Conservation (phyloP, 2,113 vertebrate genomes). For the Clarias batrachus region DNA sequence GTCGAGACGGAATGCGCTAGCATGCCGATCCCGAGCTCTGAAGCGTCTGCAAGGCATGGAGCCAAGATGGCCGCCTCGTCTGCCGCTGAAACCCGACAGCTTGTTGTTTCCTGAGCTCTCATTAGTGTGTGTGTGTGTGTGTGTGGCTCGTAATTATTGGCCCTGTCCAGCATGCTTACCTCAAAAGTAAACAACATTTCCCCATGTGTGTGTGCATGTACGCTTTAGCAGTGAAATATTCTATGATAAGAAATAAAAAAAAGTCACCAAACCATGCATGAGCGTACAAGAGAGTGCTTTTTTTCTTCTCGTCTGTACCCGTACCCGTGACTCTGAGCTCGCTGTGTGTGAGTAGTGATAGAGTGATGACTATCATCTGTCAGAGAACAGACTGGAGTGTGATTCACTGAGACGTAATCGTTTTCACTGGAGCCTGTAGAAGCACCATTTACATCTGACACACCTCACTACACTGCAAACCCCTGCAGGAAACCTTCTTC, state of each 20-base stretch:
- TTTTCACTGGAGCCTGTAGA: slow-evolving; percentile 25
- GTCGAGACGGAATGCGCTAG: neutral
- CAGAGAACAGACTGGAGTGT: slow-evolving; percentile 20
- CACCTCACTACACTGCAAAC: slow-evolving; percentile 25
- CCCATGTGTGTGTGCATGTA: neutral
- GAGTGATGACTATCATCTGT: slow-evolving; percentile 39
- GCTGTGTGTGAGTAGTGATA: slow-evolving; percentile 10
- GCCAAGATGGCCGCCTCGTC: slow-evolving; percentile 10
- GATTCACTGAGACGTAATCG: slow-evolving; percentile 27
- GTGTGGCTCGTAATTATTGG: slow-evolving; percentile 13
- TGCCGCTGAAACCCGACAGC: neutral
- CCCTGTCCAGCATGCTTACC: neutral
- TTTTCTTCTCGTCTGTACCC: neutral
- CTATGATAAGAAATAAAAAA: neutral
- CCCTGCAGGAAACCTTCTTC: neutral
- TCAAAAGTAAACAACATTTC: slow-evolving; percentile 14
- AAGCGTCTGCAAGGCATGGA: neutral
- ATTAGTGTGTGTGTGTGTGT: slow-evolving; percentile 20
- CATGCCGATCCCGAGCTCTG: neutral
- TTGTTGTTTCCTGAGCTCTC: slow-evolving; percentile 6
- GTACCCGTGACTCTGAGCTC: neutral
- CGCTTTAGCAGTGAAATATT: neutral
- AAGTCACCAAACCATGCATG: neutral
- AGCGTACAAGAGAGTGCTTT: neutral
- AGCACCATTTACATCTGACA: slow-evolving; percentile 37